Evolutionary conservation across 2,797 vertebrate genomes (phyloP).

Genomic region (Hafferia zeledoni): DNA sequence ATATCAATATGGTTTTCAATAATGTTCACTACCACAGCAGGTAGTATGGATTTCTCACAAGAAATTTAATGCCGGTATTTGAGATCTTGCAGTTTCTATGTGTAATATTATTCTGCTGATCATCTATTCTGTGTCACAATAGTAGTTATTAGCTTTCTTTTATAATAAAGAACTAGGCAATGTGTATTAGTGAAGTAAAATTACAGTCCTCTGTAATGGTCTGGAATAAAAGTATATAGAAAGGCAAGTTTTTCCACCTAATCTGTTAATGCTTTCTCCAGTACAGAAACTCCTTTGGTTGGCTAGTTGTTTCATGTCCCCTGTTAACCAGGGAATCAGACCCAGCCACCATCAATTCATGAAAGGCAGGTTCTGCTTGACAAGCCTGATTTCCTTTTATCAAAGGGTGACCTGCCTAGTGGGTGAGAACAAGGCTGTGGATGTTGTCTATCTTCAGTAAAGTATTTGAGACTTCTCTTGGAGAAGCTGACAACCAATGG

Average conservation of each 20-base stretch:
- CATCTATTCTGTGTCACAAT: background rate
- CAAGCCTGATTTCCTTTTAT: background rate
- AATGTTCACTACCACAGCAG: background rate
- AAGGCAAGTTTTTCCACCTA: background rate
- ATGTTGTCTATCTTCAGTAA: background rate
- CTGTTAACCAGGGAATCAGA: background rate
- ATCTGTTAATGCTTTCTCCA: background rate
- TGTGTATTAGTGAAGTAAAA: background rate
- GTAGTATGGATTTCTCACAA: background rate
- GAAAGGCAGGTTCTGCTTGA: background rate
- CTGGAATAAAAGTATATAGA: background rate
- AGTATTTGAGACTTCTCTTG: background rate
- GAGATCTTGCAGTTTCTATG: background rate
- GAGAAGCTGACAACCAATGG: background rate
- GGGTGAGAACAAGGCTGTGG: background rate
- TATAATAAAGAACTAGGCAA: background rate
- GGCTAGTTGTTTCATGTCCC: background rate
- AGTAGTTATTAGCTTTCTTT: background rate
- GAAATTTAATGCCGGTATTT: background rate
- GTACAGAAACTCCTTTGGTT: background rate
- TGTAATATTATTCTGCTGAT: background rate
- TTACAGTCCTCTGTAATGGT: background rate
- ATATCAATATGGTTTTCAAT: background rate
- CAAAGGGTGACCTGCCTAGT: background rate
- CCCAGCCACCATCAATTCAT: accelerated